These are phyloP conservation scores for Leistus spinibarbis DNA, from an alignment of 2,888 invertebrate genomes.

Conservation along the genomic window DNA sequence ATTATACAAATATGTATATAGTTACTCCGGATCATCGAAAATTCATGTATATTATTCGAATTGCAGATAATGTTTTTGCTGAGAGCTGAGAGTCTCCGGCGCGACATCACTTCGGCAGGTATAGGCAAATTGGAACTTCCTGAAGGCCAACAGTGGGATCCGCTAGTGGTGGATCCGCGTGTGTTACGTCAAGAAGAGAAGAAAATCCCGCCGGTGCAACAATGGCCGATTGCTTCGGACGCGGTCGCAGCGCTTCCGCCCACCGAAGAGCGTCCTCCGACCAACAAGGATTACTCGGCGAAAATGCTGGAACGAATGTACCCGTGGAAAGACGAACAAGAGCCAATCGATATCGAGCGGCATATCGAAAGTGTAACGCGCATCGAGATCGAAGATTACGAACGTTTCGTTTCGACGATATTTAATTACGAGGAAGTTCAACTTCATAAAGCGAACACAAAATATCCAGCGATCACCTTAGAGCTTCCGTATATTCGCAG, in stretches of 20 bases:
- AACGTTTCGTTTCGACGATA: slow-evolving; percentile 62
- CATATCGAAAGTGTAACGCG: slow-evolving; percentile 63
- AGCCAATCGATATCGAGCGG: slow-evolving; percentile 72
- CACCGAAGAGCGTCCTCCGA: slow-evolving; percentile 55
- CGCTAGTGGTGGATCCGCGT: slow-evolving; percentile 50
- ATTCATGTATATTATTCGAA: too few species aligned
- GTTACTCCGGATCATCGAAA: too few species aligned
- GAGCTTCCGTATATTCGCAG: slow-evolving; percentile 45
- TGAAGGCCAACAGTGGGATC: slow-evolving; percentile 46
- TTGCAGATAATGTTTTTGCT: slow-evolving; percentile 62
- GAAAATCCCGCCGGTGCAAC: slow-evolving; percentile 38
- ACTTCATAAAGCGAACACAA: slow-evolving; percentile 52
- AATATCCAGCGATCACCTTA: slow-evolving; percentile 49
- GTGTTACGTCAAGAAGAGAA: slow-evolving; percentile 47
- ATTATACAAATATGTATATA: too few species aligned
- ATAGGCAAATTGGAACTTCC: slow-evolving; percentile 51
- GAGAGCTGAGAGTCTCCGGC: slow-evolving; percentile 74
- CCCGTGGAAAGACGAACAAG: slow-evolving; percentile 61
- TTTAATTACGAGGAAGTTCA: slow-evolving; percentile 44
- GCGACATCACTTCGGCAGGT: slow-evolving; percentile 58
- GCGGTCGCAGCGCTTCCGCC: slow-evolving; percentile 48
- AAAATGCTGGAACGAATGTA: slow-evolving; percentile 59
- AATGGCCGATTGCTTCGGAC: slow-evolving; percentile 23
- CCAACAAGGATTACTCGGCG: slow-evolving; percentile 52
- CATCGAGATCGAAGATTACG: slow-evolving; percentile 74